Evolutionary conservation across 2,888 invertebrate genomes (phyloP).

Genomic region (Pollenia angustigena): DNA sequence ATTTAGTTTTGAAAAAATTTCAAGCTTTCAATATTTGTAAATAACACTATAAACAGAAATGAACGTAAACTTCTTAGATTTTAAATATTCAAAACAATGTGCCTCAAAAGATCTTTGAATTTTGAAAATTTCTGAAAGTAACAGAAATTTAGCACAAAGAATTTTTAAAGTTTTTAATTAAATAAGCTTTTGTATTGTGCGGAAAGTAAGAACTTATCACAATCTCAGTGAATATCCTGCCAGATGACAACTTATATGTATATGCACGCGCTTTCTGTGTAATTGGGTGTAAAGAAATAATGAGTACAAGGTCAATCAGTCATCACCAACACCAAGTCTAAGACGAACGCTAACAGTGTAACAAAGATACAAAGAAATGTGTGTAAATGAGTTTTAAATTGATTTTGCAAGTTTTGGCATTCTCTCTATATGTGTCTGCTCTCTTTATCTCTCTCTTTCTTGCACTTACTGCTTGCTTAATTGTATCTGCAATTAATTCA

Average conservation of each 20-base stretch:
- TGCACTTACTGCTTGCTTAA: slow-evolving; percentile 60
- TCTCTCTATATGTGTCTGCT: slow-evolving; percentile 46
- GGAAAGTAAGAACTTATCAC: slow-evolving; percentile 4
- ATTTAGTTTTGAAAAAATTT: slow-evolving; percentile 47
- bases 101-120: slow-evolving; percentile 15
- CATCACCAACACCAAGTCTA: slow-evolving; percentile 50
- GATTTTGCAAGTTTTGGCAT: slow-evolving; percentile 52
- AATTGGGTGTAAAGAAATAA: slow-evolving; percentile 64
- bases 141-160: neutral
- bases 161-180: slow-evolving; percentile 24
- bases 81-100: slow-evolving; percentile 4
- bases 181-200: slow-evolving; percentile 39
- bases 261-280: slow-evolving; percentile 73
- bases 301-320: slow-evolving; percentile 49
- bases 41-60: slow-evolving; percentile 59
- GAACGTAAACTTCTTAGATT: slow-evolving; percentile 22
- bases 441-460: slow-evolving; percentile 37
- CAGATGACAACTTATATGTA: slow-evolving; percentile 20
- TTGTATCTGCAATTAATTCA: slow-evolving; percentile 55
- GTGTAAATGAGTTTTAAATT: slow-evolving; percentile 52
- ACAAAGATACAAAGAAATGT: slow-evolving; percentile 4
- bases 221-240: slow-evolving; percentile 39
- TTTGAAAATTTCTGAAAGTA: slow-evolving; percentile 37
- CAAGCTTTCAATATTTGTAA: slow-evolving; percentile 69
- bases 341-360: slow-evolving; percentile 35